Percentiles rank a stretch among this genome's conserved stretches.
Evolutionary conservation across 37 sponge, comb jelly and placozoan genomes (phyloP).

Genomic region (Crambe crambe): DNA sequence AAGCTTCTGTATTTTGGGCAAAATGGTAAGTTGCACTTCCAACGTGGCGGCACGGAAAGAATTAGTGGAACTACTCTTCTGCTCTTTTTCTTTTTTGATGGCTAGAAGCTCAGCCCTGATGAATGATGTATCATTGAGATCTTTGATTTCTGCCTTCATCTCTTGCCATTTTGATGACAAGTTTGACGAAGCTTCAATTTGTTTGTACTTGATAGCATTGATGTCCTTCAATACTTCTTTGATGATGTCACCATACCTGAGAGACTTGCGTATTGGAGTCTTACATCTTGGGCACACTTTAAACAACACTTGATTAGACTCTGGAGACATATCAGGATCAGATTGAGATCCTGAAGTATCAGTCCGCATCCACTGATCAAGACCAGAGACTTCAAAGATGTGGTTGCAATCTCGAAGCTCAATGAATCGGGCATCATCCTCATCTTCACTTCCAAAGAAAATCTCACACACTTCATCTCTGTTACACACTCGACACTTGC

Average conservation of each 20-base stretch:
- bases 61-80: not conserved
- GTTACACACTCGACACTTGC: slow-evolving; percentile 66
- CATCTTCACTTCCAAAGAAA: slow-evolving; percentile 91
- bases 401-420: slow-evolving; percentile 82
- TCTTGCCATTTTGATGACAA: not conserved
- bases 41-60: slow-evolving; percentile 5
- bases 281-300: slow-evolving; percentile 85
- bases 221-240: slow-evolving; percentile 59
- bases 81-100: not conserved
- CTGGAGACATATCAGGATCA: not conserved
- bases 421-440: slow-evolving; percentile 78
- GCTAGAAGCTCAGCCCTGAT: not conserved
- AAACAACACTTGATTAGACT: slow-evolving; percentile 51
- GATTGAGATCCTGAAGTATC: slow-evolving; percentile 13
- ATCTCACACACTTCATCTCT: slow-evolving; percentile 62
- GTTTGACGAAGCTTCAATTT: not conserved
- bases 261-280: slow-evolving; percentile 57
- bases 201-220: slow-evolving; percentile 66
- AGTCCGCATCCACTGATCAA: slow-evolving; percentile 84
- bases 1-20: slow-evolving; percentile 12
- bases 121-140: not conserved
- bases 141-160: not conserved
- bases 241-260: slow-evolving; percentile 84
- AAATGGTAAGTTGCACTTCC: slow-evolving; percentile 30
- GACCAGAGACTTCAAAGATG: slow-evolving; percentile 75